A percentile compares a stretch with the other conserved stretches of the same genome.
Evolutionary conservation across 2,888 invertebrate genomes (phyloP).

Genomic region (Marronus borbonicus): DNA sequence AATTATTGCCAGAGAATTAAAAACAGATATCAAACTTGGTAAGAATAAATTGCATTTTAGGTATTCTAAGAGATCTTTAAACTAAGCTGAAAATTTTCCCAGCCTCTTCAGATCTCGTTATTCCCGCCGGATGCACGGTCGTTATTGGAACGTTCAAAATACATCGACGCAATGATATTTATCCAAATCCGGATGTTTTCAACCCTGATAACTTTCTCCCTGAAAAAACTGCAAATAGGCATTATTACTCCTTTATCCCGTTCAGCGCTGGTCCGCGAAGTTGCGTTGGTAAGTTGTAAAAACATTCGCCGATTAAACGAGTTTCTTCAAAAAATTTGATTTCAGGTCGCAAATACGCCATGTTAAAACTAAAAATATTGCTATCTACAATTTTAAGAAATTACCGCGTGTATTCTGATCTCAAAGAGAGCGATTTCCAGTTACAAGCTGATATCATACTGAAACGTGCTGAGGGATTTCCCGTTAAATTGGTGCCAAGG

Average conservation of each 20-base stretch:
- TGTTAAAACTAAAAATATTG: slow-evolving; percentile 83
- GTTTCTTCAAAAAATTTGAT: slow-evolving; percentile 44
- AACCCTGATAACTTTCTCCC: slow-evolving; percentile 87
- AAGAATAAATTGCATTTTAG: slow-evolving; percentile 21
- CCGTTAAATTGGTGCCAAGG: slow-evolving; percentile 80
- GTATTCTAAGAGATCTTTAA: background rate
- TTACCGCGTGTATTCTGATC: slow-evolving; percentile 76
- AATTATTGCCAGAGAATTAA: slow-evolving; percentile 81
- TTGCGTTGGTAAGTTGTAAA: slow-evolving; percentile 76
- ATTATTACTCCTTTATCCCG: slow-evolving; percentile 86
- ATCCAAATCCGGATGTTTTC: slow-evolving; percentile 80
- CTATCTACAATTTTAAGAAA: slow-evolving; percentile 81
- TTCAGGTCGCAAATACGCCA: slow-evolving; percentile 84
- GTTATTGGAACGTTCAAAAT: slow-evolving; percentile 79
- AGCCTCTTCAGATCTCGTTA: slow-evolving; percentile 77
- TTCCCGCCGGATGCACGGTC: slow-evolving; percentile 82
- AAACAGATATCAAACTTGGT: slow-evolving; percentile 81
- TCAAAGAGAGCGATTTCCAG: slow-evolving; percentile 78
- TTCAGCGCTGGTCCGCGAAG: slow-evolving; percentile 88
- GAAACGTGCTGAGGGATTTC: slow-evolving; percentile 83
- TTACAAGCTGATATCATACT: slow-evolving; percentile 83
- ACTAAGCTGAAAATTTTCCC: slow-evolving; percentile 51
- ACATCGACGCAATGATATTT: slow-evolving; percentile 79
- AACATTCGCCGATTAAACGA: slow-evolving; percentile 9
- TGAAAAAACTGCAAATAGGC: slow-evolving; percentile 81